Conservation (phyloP, 2,797 vertebrate species). For the Pipistrellus pipistrellus region DNA sequence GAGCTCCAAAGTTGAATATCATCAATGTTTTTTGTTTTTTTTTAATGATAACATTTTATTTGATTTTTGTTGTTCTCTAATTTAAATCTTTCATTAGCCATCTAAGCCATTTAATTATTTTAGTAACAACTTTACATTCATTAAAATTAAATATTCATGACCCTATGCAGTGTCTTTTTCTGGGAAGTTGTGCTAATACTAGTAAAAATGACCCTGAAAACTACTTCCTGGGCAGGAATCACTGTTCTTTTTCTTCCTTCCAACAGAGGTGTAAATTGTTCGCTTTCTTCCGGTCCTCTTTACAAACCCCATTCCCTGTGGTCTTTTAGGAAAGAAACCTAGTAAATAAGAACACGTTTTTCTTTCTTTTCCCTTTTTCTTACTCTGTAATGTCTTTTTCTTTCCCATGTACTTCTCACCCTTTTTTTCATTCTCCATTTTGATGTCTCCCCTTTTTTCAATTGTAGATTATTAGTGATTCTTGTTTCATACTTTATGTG, state of each 20-base stretch:
- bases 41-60: conserved; percentile 4
- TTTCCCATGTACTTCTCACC: background rate
- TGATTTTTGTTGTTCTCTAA: conserved; percentile 27
- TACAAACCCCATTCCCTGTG: background rate
- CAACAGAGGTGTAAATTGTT: background rate
- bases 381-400: background rate
- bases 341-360: background rate
- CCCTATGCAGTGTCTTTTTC: background rate
- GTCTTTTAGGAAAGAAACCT: background rate
- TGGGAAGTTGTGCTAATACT: background rate
- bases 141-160: background rate
- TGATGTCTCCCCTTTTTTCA: background rate
- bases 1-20: conserved; percentile 28
- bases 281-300: background rate
- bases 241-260: background rate
- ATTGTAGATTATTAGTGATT: background rate
- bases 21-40: conserved; percentile 15
- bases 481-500: background rate
- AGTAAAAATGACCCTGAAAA: background rate
- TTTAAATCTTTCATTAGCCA: background rate
- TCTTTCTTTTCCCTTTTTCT: background rate
- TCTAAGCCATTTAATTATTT: background rate
- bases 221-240: background rate
- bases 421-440: background rate
- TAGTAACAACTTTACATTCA: background rate